A percentile compares a stretch with the other conserved stretches of the same genome.
Evolutionary conservation across 2,888 invertebrate genomes (phyloP).

Genomic region (Pachymerium ferrugineum): DNA sequence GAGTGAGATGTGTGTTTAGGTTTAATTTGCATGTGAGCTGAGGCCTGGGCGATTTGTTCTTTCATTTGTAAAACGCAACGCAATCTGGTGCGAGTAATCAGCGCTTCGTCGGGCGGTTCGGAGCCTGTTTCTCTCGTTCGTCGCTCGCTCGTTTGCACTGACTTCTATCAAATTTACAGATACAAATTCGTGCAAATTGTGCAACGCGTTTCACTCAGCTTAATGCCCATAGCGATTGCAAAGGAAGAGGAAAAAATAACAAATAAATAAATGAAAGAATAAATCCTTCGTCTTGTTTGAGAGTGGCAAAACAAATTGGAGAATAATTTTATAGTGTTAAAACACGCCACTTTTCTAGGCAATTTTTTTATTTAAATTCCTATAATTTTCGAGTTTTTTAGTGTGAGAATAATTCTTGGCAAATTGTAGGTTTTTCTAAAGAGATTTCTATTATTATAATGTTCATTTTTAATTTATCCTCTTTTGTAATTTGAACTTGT

Average conservation of each 20-base stretch:
- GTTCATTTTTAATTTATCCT: background rate
- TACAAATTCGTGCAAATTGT: constrained; percentile 19
- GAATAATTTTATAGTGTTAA: background rate
- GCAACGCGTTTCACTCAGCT: constrained; percentile 3
- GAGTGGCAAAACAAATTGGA: background rate
- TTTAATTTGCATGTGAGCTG: constrained; percentile 19
- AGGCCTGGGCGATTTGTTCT: constrained; percentile 17
- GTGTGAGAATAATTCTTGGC: no score
- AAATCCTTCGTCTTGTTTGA: constrained; percentile 11
- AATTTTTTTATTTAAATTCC: background rate
- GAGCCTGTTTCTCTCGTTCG: constrained; percentile 11
- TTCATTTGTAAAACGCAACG: constrained; percentile 19
- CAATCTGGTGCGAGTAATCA: constrained; percentile 17
- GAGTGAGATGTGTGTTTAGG: background rate
- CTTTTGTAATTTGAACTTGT: background rate
- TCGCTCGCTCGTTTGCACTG: constrained; percentile 16
- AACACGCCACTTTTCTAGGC: background rate
- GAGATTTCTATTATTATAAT: no score
- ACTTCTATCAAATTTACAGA: constrained; percentile 19
- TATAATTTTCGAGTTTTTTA: background rate
- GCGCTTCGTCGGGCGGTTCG: constrained; percentile 16
- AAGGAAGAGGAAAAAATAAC: background rate
- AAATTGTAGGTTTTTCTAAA: no score
- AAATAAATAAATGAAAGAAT: constrained; percentile 20
- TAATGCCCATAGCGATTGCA: constrained; percentile 14